Conservation (phyloP, 2,888 invertebrate genomes). For the Cylindroiulus punctatus region DNA sequence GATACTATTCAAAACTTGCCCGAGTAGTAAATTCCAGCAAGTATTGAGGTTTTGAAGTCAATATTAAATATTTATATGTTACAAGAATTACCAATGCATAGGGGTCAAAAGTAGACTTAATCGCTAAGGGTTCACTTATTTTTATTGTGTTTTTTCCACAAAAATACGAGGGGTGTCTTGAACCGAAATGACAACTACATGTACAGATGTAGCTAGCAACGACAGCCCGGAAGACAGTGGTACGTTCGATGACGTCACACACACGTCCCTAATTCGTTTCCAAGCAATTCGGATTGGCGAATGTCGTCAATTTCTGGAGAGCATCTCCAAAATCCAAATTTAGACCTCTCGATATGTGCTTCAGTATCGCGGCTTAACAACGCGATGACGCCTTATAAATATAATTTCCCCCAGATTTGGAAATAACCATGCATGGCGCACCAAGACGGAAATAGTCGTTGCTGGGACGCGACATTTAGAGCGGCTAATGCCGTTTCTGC, state of each 20-base stretch:
- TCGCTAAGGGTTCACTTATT: too few relatives aligned
- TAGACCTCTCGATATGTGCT: background rate
- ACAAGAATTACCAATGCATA: too few relatives aligned
- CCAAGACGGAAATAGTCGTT: slow-evolving; percentile 25
- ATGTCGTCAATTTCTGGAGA: background rate
- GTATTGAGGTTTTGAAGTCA: too few relatives aligned
- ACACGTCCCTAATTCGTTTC: background rate
- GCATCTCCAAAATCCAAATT: slow-evolving; percentile 2
- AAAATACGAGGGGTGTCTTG: background rate
- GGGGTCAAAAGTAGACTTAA: too few relatives aligned
- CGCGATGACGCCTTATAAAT: slow-evolving; percentile 5
- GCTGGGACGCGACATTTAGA: background rate
- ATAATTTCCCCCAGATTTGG: background rate
- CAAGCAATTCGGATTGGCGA: background rate
- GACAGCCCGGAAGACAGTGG: background rate
- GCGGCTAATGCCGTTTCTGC: background rate
- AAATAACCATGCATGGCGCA: background rate
- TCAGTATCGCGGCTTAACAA: background rate
- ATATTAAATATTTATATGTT: too few relatives aligned
- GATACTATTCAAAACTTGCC: too few relatives aligned
- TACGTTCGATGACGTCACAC: background rate
- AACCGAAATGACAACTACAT: slow-evolving; percentile 6
- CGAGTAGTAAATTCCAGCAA: too few relatives aligned
- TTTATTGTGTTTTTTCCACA: background rate
- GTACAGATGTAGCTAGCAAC: background rate